Base-by-base conservation (phyloP, 2,888 invertebrate genomes). In the Pogonocherus hispidulus region DNA sequence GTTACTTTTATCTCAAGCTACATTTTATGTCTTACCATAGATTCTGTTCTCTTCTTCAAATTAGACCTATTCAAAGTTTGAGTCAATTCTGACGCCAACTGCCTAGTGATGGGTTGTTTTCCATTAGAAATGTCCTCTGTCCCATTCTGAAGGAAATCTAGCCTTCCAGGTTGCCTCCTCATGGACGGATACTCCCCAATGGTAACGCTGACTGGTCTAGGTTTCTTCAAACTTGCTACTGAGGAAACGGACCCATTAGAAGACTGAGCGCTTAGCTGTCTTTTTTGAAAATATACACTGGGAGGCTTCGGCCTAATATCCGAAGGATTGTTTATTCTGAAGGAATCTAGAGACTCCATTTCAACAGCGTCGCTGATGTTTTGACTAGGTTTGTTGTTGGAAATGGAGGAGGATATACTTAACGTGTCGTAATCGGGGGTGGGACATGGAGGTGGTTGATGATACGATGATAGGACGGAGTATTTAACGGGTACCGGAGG, bases 31-130 rank as follows among this genome's bases (percentile, higher is more conserved):
- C 88, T 87, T 83, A 90, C 90, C 87, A 89, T 85, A 75, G 88
- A 87, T 83, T 92, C 92, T 84, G 91, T 92, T 86, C 90, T 90
- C 86, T 91, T 91, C 80, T 90, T 90, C 79, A 94, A 87, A 87
- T 94, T 93, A 63, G 94, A 93, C 82, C 93, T 90, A 78, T 92
- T 92, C 69, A 94, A 85, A 4, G 94, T 94, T 67, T 92, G 89
- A 63, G 90, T 91, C 74, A 94, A 86, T 86, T 94, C 94, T 66
- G 91, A 91, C 78, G 93, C 93, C 66, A 94, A 86, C 78, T 91
- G 88, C 78, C 91, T 91, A 14, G 90, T 87, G 57, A 91, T 89
- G 0, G 90, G 88, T 23, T 87, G 87, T 59, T 83, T 71, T 16
- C 70, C 70, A 16, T 74, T 62, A 20, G 49, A 70, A 23, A 63